phyloP scores from a whole-genome alignment of 1,140 invertebrate species.

The Apis dorsata region DNA sequence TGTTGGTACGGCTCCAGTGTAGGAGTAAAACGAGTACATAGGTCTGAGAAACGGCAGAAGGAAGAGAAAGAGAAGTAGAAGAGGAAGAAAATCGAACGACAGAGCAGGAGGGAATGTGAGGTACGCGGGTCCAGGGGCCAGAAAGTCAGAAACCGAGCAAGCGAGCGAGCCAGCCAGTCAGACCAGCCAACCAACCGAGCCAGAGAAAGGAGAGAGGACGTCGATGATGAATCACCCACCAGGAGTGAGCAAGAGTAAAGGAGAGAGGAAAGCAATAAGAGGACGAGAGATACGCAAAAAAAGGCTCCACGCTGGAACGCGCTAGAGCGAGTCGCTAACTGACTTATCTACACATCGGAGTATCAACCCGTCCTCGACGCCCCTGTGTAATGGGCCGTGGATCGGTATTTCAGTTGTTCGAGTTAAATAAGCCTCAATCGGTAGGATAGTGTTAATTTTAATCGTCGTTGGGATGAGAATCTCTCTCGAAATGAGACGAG shows the following conservation, averaged over 20 bases:
- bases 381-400: conserved; percentile 18
- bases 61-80: not conserved
- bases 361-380: conserved; percentile 26
- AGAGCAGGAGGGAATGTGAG: conserved; percentile 18
- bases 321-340: conserved; percentile 78
- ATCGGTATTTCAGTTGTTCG: conserved; percentile 10
- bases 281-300: conserved; percentile 69
- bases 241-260: conserved; percentile 67
- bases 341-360: conserved; percentile 76
- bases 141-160: conserved; percentile 53
- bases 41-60: conserved; percentile 45
- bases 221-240: conserved; percentile 77
- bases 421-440: not conserved
- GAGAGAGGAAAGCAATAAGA: conserved; percentile 70
- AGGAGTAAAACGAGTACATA: conserved; percentile 63
- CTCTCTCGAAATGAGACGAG: fast-evolving
- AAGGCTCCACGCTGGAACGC: conserved; percentile 73
- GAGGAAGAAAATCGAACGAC: conserved; percentile 24
- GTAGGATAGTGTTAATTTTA: no score
- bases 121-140: conserved; percentile 58
- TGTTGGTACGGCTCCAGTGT: conserved; percentile 65
- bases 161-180: conserved; percentile 48
- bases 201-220: conserved; percentile 71
- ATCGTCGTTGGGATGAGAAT: not conserved
- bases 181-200: conserved; percentile 53